phyloP scores from a whole-genome alignment of 2,113 vertebrate species.

The Fulica atra region DNA sequence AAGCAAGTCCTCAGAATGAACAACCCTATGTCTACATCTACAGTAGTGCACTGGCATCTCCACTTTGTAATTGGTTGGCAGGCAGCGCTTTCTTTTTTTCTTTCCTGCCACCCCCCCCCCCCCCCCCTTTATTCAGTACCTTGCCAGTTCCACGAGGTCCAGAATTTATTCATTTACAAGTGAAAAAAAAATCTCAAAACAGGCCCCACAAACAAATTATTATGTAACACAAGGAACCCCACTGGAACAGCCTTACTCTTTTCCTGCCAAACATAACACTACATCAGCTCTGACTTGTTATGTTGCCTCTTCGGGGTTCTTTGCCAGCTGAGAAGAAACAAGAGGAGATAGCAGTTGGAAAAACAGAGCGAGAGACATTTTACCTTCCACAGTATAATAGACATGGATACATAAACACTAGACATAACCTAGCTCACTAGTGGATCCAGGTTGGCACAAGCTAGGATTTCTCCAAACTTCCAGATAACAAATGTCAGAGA shows the following conservation, averaged over 20 bases:
- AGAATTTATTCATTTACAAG: not conserved
- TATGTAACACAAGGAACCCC: not conserved
- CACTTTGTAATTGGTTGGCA: not conserved
- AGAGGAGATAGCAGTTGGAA: not conserved
- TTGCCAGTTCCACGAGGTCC: not conserved
- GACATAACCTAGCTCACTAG: not conserved
- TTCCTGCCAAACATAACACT: not conserved
- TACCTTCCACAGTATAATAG: not conserved
- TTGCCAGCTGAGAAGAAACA: not conserved
- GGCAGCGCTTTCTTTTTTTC: not conserved
- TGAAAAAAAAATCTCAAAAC: not conserved
- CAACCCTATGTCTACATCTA: not conserved
- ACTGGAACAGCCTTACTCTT: not conserved
- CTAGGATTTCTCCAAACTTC: not conserved
- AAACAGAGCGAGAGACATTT: not conserved
- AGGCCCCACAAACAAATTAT: not conserved
- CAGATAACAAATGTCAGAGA: not conserved
- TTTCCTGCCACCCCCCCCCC: not conserved
- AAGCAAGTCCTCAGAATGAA: not conserved
- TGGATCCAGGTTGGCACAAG: not conserved
- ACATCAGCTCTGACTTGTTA: not conserved
- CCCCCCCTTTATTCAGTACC: not conserved
- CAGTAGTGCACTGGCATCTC: fast-evolving
- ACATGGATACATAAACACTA: not conserved
- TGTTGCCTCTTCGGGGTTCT: not conserved